phyloP scores from a whole-genome alignment of 2,797 vertebrate genomes.

The Melanotaenia boesemani region DNA sequence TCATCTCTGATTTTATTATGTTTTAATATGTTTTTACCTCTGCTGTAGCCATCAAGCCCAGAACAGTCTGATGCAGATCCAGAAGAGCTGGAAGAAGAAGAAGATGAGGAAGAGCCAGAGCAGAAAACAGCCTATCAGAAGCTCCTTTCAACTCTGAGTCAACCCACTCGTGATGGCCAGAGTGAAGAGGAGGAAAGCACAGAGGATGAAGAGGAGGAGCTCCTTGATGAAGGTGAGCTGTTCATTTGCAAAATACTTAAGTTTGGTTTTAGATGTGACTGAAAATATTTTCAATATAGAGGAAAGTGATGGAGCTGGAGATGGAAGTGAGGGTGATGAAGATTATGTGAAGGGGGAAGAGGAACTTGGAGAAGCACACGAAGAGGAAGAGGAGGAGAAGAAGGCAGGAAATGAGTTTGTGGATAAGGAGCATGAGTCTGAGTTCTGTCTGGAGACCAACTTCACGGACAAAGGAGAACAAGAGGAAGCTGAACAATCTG shows the following conservation, averaged over 20 bases:
- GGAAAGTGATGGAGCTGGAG: conserved; percentile 36
- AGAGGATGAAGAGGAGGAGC: conserved; percentile 63
- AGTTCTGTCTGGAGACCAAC: conserved; percentile 93
- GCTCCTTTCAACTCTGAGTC: conserved; percentile 89
- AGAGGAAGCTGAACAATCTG: conserved; percentile 28
- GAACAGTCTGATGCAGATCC: conserved; percentile 81
- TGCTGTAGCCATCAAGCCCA: conserved; percentile 84
- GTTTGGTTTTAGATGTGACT: background rate
- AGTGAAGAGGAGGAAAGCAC: conserved; percentile 84
- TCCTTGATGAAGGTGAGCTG: conserved; percentile 68
- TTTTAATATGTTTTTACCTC: background rate
- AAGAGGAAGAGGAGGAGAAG: conserved; percentile 33
- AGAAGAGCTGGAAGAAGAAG: conserved; percentile 68
- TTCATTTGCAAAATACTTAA: background rate
- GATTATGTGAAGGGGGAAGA: conserved; percentile 42
- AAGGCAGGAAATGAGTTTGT: conserved; percentile 78
- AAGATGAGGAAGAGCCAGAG: conserved; percentile 85
- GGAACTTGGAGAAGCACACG: conserved; percentile 25
- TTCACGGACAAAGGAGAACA: conserved; percentile 78
- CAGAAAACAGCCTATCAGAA: conserved; percentile 89
- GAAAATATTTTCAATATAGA: conserved; percentile 22
- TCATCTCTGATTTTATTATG: too few relatives aligned
- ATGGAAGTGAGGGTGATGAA: conserved; percentile 39
- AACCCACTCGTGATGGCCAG: conserved; percentile 63
- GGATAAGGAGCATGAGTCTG: conserved; percentile 88